Conservation (phyloP, 2,888 invertebrate species). For the Tachina fera region DNA sequence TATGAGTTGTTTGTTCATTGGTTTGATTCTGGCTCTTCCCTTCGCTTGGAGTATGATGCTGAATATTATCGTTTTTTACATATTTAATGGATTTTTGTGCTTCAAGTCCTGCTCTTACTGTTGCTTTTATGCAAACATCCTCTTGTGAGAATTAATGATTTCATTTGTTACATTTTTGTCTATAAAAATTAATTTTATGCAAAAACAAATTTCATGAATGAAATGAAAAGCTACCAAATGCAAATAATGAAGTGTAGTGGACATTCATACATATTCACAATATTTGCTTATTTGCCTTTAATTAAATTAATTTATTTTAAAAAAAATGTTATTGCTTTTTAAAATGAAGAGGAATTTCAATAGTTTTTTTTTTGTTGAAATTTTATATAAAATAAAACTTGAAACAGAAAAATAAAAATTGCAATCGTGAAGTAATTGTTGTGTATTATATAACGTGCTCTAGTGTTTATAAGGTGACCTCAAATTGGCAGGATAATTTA, state of each 20-base stretch:
- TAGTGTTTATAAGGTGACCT: too few species aligned
- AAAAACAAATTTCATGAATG: neutral
- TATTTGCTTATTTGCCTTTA: neutral
- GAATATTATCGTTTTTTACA: constrained; percentile 6
- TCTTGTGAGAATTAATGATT: constrained; percentile 62
- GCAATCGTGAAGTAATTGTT: too few species aligned
- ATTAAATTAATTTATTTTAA: neutral
- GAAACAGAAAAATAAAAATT: too few species aligned
- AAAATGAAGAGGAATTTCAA: neutral
- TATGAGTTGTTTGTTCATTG: constrained; percentile 1
- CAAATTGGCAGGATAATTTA: too few species aligned
- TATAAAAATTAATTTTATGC: constrained; percentile 25
- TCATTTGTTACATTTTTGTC: constrained; percentile 47
- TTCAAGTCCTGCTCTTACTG: neutral
- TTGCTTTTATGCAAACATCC: neutral
- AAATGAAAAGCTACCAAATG: constrained; percentile 39
- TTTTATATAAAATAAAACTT: neutral
- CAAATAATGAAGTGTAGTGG: constrained; percentile 21
- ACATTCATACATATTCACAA: neutral
- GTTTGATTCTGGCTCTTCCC: constrained; percentile 23
- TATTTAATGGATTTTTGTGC: constrained; percentile 9
- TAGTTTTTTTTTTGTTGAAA: neutral
- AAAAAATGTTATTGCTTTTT: constrained; percentile 8
- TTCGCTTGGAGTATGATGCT: constrained; percentile 5
- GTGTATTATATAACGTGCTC: too few species aligned